Percentiles rank a stretch among this genome's conserved stretches.
Evolutionary conservation across 1,140 invertebrate species (phyloP).

Genomic region (Penaeus vannamei): DNA sequence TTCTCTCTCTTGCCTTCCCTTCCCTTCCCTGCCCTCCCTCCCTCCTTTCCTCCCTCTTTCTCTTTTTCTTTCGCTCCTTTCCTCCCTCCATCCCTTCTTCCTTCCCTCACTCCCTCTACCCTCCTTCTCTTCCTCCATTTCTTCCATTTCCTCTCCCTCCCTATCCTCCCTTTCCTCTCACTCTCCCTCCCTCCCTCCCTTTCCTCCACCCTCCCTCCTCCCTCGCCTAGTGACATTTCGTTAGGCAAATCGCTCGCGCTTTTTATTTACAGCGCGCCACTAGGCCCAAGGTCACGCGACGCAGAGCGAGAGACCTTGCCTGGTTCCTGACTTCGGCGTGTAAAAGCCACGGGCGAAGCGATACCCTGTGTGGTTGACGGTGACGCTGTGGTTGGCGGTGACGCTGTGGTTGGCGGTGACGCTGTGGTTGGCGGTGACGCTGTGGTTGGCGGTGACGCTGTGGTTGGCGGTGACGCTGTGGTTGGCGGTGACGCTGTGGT

Average conservation of each 20-base stretch:
- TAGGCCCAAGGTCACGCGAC: no score
- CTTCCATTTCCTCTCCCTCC: not conserved
- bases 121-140: not conserved
- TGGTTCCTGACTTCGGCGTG: not conserved
- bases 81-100: not conserved
- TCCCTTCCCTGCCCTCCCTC: not conserved
- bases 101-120: not conserved
- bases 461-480: no score
- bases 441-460: no score
- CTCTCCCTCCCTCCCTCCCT: not conserved
- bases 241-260: not conserved
- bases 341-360: no score
- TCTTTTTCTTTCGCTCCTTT: not conserved
- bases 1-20: conserved; percentile 18
- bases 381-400: no score
- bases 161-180: conserved; percentile 1
- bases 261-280: no score
- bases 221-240: not conserved
- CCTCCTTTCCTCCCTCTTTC: not conserved
- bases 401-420: no score
- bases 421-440: no score
- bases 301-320: not conserved
- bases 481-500: no score
- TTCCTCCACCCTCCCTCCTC: not conserved
- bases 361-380: no score